A percentile compares a stretch with the other conserved stretches of the same genome.
Conservation (phyloP, 2,113 vertebrate species). For the Grantiella picta region DNA sequence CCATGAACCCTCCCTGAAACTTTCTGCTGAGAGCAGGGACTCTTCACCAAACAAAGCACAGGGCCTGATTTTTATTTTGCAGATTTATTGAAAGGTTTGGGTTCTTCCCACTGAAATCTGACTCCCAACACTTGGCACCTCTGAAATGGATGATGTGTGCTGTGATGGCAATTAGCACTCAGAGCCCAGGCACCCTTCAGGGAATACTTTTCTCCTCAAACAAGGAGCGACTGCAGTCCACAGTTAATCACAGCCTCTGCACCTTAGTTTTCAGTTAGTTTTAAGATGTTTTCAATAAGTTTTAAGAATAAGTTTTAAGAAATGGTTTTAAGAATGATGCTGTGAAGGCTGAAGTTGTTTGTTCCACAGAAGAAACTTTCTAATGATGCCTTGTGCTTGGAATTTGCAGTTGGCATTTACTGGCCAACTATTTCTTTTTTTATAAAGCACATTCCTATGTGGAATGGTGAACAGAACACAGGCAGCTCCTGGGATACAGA, state of each 20-base stretch:
- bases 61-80: neutral
- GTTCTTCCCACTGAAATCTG: neutral
- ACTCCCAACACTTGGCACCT: neutral
- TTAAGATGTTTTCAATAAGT: neutral
- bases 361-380: neutral
- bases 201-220: neutral
- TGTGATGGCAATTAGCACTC: neutral
- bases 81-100: neutral
- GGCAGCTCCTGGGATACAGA: neutral
- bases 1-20: neutral
- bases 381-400: neutral
- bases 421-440: neutral
- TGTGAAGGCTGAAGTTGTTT: neutral
- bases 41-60: neutral
- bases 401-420: neutral
- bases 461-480: neutral
- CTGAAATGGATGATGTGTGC: neutral
- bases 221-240: neutral
- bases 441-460: neutral
- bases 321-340: neutral
- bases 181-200: neutral
- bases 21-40: neutral
- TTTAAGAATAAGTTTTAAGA: no score
- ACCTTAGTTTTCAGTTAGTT: neutral
- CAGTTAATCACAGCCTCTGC: neutral